Evolutionary conservation across 2,797 vertebrate genomes (phyloP), one percentile per base, ranked within the genome.

Genomic region (Heteromormyrus szaboi): DNA sequence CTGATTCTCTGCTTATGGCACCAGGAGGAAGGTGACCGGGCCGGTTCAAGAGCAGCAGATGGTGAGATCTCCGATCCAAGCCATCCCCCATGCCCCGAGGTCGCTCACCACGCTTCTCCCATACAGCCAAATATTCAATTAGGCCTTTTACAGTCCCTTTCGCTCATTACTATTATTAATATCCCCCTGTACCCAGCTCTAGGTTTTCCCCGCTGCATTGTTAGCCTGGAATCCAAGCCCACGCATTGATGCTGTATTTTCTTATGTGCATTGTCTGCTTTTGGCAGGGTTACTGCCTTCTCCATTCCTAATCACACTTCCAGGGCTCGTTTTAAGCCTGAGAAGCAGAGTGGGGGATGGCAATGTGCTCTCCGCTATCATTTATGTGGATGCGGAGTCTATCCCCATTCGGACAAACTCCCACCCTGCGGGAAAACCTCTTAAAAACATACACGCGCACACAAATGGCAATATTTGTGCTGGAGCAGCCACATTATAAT

Each of bases 381-480:
- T 56, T 86, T 86, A 50, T 86, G 29, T 33, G 83, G 12, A 85
- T 29, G 83, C 50, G 2, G 51, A 86, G 25, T 53, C 25, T 54
- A 29, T 54, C 53, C 37, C 85, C 29, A 86, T 54, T 37, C 85
- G 51, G 51, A 86, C 50, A 11, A 37, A 51, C 51, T 86, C 51
- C 85, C 84, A 33, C 84, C 84, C 84, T 53, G 4, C 14, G 84
- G 50, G 17, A 50, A 17, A 29, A 25, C n/a, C 79, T 50, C 41
- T 44, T 8, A 56, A 33, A 54, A 50, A 86, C 51, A 86, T 4
- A 51, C 11, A 29, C 3, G n/a, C 46, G 53, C 51, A 29, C 29
- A 37, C 17, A 86, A 86, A 86, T 54, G 85, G 41, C 85, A 86
- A 86, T 86, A 86, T 86, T 86, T 86, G 85, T 51, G 85, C 51